These are phyloP conservation scores for Pimpla rufipes DNA, from an alignment of 2,888 invertebrate species.

Conservation along the genomic window DNA sequence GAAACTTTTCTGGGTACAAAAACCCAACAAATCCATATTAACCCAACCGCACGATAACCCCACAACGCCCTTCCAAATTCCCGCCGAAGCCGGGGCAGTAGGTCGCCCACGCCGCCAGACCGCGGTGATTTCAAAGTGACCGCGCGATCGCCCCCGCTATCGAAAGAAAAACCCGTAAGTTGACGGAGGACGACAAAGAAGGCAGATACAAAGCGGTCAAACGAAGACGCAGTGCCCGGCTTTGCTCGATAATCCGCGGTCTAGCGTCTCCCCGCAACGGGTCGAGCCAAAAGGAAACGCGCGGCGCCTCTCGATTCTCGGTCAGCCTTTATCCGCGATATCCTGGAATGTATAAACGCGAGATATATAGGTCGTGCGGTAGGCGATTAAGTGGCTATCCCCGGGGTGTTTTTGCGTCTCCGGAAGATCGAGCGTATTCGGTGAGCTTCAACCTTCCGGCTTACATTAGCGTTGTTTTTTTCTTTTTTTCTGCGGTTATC, in stretches of 20 bases:
- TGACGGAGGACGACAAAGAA: background rate
- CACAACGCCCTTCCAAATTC: no score
- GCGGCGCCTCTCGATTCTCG: slow-evolving; percentile 26
- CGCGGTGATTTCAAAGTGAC: slow-evolving; percentile 2
- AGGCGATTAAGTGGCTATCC: slow-evolving; percentile 32
- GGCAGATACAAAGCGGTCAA: background rate
- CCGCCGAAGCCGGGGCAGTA: no score
- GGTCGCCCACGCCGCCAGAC: no score
- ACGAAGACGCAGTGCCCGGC: background rate
- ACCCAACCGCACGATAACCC: no score
- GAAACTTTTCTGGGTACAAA: no score
- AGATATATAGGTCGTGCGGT: slow-evolving; percentile 18
- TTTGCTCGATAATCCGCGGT: slow-evolving; percentile 29
- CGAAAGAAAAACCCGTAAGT: slow-evolving; percentile 2
- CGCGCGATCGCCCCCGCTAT: background rate
- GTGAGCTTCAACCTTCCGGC: slow-evolving; percentile 38
- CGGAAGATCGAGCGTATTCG: slow-evolving; percentile 25
- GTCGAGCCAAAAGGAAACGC: slow-evolving; percentile 12
- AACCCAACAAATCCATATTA: no score
- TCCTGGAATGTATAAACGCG: slow-evolving; percentile 16
- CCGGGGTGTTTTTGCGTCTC: slow-evolving; percentile 6
- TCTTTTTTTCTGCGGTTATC: slow-evolving; percentile 3
- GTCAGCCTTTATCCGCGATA: slow-evolving; percentile 39
- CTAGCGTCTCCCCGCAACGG: background rate
- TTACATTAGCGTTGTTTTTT: slow-evolving; percentile 38